Evolutionary conservation across 2,888 invertebrate species (phyloP), one percentile per base, ranked within the genome.

Genomic region (Seladonia tumulorum): DNA sequence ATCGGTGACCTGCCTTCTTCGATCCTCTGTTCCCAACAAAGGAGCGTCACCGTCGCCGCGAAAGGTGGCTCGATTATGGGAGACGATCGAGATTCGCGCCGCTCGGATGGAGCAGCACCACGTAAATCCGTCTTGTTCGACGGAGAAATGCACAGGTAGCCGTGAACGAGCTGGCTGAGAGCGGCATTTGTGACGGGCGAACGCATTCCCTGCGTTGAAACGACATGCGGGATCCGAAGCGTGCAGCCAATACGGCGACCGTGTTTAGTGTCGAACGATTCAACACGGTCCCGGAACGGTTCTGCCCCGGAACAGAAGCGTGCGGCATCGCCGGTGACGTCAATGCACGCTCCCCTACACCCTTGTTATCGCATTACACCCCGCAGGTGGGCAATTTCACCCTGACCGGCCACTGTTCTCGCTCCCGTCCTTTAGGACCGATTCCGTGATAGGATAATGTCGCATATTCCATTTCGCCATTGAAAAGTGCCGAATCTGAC

Each of bases 281-380:
- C 87, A 79, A 78, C 76, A 79, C 78, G 81, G 81, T 63, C 76
- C 73, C 22, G 45, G 39, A 73, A 74, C 78, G 73, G 60, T 68
- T 74, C 22, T 66, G 74, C 18, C 79, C 47, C 79, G 78, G 71
- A 76, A 81, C 82, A 86, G 87, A 75, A 78, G 25, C 79, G 70
- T 14, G 74, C 76, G 68, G 83, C 87, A 82, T 85, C 85, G 16
- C 63, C 35, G 90, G 90, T 87, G 88, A 89, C 89, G 90, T 92
- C 89, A 87, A 84, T 89, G 85, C 89, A 90, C 83, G 89, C 90
- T 86, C 87, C 88, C 85, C 82, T 91, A 88, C 87, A 86, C 84
- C 85, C 88, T 89, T 89, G 92, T 92, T 90, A 88, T 88, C 91
- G 84, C 85, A 88, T 92, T 92, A 92, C 84, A 81, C 57, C 57